Evolutionary conservation across 2,797 vertebrate species (phyloP), one percentile per base, ranked within the genome.

Genomic region (Apogon talboti): DNA sequence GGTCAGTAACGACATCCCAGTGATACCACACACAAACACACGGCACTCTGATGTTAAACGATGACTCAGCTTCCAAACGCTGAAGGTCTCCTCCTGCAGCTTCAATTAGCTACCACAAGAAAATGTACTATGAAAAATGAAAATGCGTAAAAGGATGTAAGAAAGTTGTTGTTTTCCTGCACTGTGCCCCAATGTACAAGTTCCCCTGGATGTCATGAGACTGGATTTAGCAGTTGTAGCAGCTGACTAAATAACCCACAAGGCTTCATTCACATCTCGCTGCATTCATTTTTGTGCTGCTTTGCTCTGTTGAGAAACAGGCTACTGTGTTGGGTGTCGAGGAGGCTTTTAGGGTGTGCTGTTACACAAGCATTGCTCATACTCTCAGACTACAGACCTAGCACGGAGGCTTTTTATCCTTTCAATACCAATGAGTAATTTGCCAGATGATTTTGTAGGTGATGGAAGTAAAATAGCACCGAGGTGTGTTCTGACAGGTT

Each of bases 1-100:
- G 96, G 97, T 98, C 84, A 87, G 90, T 82, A 38, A 47, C 47
- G 21, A 55, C 11, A 58, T 24, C 16, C 16, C 8, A 14, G 49
- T 16, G 10, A 11, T 5, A 12, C 1, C 60, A 14, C 1, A 28
- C 24, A 28, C 24, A 28, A 28, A 2, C 19, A 38, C 43, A 41
- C 11, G 65, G 8, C 55, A 58, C 30, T 18, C 3, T 47, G 28
- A 47, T 30, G 24, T 45, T 41, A 60, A 19, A 44, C 58, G 12
- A 13, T 58, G 19, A 62, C 59, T 73, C 19, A 45, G 18, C 47
- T 49, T 28, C 16, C 8, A 16, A 48, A 57, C 30, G 14, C 7
- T 51, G 16, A 58, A 57, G 12, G 33, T 71, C 48, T 74, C 30
- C 57, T 18, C 16, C 11, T 51, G 14, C 46, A 3, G 16, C 44